Base-by-base conservation (phyloP, 35 echinoderm and acorn worm genomes). In the Patiria miniata region DNA sequence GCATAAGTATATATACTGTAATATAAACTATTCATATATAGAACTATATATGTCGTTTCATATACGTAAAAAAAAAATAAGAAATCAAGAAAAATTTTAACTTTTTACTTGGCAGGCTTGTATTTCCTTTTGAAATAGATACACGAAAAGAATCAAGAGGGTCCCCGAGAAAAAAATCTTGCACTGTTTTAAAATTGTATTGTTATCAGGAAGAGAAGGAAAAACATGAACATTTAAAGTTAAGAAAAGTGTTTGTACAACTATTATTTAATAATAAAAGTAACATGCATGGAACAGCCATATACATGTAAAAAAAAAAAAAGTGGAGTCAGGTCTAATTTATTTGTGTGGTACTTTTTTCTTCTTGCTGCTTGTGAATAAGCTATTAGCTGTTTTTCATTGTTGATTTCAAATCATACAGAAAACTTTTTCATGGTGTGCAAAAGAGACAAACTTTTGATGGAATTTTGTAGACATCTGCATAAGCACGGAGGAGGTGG, bases 1-100 rank as follows among this genome's bases (percentile, higher is more conserved):
- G 65, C 65, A 73, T 36, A 73, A 26, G 65, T 73, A 73, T 73
- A 73, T 69, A 87, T 87, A 90, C 79, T 68, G 68, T 90, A 84
- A 90, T 90, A 84, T 90, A 90, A 83, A 83, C 80, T 81, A 83
- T 44, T 84, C 79, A 89, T 89, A 79, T 79, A 89, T 89, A 79
- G 79, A 89, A 89, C 65, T 73, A 73, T 73, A 60, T 60, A 73
- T 73, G 65, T 73, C 65, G 29, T 73, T 73, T 73, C 65, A 73
- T 73, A 73, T 73, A 73, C 26, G 65, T 73, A 73, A 47, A 47
- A n/a, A n/a, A n/a, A n/a, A n/a, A n/a, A n/a, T n/a, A n/a, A 73
- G 26, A 36, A 73, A 73, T 73, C 65, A 73, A 73, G 34, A 73
- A 18, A 73, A 73, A 73, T 73, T 47, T 34, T 73, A 73, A 32